These are phyloP conservation scores for Acyrthosiphon pisum DNA, from an alignment of 1,140 invertebrate genomes.

Conservation along the genomic window DNA sequence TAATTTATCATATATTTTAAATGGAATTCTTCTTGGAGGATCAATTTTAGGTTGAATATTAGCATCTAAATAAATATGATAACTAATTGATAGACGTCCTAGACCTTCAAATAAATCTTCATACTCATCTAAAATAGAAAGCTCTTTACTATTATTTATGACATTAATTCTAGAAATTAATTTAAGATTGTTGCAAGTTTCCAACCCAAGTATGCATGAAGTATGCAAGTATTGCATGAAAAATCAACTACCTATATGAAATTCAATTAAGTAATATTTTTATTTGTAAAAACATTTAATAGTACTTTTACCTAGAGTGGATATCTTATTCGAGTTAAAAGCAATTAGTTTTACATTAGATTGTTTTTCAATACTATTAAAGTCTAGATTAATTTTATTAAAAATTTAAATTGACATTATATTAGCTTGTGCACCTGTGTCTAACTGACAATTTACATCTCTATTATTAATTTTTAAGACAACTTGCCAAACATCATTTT, in stretches of 20 bases:
- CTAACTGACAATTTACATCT: not conserved
- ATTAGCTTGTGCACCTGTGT: not conserved
- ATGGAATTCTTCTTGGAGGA: slow-evolving; percentile 62
- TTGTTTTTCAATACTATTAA: not conserved
- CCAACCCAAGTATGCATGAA: not conserved
- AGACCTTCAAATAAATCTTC: slow-evolving; percentile 58
- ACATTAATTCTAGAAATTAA: too few species aligned
- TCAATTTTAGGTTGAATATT: slow-evolving; percentile 60
- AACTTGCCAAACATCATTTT: not conserved
- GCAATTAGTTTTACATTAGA: not conserved
- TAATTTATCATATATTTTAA: slow-evolving; percentile 61
- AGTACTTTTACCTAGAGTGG: not conserved
- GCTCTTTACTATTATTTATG: slow-evolving; percentile 31
- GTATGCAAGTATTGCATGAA: not conserved
- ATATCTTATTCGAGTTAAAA: not conserved
- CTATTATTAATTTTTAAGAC: not conserved
- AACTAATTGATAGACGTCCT: slow-evolving; percentile 49
- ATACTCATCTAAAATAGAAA: slow-evolving; percentile 46
- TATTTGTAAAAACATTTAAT: not conserved
- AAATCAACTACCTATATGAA: not conserved
- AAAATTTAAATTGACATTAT: not conserved
- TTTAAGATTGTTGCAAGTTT: slow-evolving; percentile 39
- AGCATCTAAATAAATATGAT: slow-evolving; percentile 58
- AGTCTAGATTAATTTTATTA: not conserved
- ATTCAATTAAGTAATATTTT: not conserved